A percentile compares a stretch with the other conserved stretches of the same genome.
These are phyloP conservation scores for Piaya cayana DNA, from an alignment of 2,113 vertebrate species.

Conservation along the genomic window DNA sequence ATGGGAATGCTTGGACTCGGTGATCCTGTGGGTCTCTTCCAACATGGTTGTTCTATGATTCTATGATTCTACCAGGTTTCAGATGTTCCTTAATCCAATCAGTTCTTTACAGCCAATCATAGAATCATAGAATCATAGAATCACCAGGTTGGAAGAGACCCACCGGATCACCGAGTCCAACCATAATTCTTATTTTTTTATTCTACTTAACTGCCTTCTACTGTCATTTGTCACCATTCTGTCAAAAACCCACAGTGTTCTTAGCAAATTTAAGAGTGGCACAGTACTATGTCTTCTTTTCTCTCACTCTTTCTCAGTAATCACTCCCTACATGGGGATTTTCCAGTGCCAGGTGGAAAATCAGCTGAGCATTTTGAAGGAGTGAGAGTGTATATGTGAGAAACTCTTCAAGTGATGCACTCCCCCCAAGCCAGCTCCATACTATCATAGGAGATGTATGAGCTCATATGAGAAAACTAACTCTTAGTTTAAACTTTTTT, in stretches of 20 bases:
- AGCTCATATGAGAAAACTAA: not conserved
- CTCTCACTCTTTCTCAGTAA: not conserved
- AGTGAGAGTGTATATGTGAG: not conserved
- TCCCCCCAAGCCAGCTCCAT: not conserved
- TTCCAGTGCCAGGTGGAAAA: slow-evolving; percentile 32
- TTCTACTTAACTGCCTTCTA: not conserved
- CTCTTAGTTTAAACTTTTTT: slow-evolving; percentile 29
- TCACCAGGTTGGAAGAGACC: no score
- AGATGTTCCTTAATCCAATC: not conserved
- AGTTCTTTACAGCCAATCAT: not conserved
- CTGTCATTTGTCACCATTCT: not conserved
- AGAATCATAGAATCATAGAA: no score
- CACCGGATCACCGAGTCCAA: no score
- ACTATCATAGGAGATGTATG: slow-evolving; percentile 44
- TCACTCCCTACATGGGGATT: not conserved
- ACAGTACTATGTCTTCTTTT: not conserved
- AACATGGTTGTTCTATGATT: no score
- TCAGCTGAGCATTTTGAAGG: not conserved
- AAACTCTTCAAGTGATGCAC: not conserved
- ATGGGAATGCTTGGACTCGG: no score
- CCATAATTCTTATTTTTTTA: not conserved
- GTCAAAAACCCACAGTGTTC: not conserved
- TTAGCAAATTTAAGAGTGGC: not conserved
- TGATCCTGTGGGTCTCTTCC: no score
- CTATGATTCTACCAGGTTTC: no score